Base-by-base conservation (phyloP, 2,113 vertebrate genomes). In the Aythya baeri region DNA sequence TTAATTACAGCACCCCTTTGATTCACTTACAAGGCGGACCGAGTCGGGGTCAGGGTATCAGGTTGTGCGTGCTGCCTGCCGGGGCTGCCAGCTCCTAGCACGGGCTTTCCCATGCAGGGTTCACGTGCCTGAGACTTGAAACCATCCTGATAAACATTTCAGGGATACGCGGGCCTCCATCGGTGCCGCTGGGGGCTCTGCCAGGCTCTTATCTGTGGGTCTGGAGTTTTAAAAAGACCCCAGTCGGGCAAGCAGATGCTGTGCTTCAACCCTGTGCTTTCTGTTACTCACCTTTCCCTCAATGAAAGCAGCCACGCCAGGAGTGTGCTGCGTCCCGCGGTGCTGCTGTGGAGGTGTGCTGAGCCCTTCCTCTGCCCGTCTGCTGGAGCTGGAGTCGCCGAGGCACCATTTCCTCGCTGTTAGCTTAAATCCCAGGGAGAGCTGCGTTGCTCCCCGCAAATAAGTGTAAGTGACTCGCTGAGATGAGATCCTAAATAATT, bases 401-500 rank as follows among this genome's bases (percentile, higher is more conserved):
- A 79, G 78, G 67, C 78, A 94, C 78, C 44, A 5, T 59, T 77
- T 96, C 65, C 49, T n/a, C 63, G 58, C 86, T 96, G 77, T 74
- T 92, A 91, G 90, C 94, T 92, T 90, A 76, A 94, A 72, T 92
- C 93, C 81, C 71, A 66, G 80, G 44, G 75, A 62, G 86, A 86
- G 62, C 79, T 0, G 0, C 77, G 63, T 94, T 96, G 87, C 95
- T 94, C 93, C 79, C 89, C 0, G 2, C 76, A 93, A 96, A 83
- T 88, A 84, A 96, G 93, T 2, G 13, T 85, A 96, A 97, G 85
- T 95, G 89, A 88, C 81, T 83, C 13, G 14, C 94, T 44, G 89
- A 91, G 93, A 94, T 88, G 91, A 83, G 73, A 92, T 77, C 54
- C 79, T 94, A 74, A 96, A 81, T 97, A 78, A 92, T 88, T 52